Evolutionary conservation across 2,888 invertebrate genomes (phyloP).

Genomic region (Cheilosia urbana): DNA sequence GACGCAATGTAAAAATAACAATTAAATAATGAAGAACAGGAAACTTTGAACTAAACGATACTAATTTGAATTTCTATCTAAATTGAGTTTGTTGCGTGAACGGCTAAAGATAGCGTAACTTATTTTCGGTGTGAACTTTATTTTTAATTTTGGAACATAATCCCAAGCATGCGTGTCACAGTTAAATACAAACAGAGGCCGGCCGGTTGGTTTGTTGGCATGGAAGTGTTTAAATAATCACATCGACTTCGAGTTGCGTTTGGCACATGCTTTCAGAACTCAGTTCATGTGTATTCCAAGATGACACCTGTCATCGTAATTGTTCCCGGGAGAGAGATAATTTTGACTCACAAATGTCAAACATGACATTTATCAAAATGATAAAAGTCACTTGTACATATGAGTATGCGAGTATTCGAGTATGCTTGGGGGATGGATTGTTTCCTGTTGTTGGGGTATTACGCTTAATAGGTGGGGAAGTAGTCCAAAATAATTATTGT

Average conservation of each 20-base stretch:
- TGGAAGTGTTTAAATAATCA: slow-evolving; percentile 52
- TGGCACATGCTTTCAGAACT: slow-evolving; percentile 72
- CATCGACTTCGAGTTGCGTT: slow-evolving; percentile 55
- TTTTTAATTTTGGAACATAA: slow-evolving; percentile 48
- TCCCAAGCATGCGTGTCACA: slow-evolving; percentile 37
- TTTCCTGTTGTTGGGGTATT: slow-evolving; percentile 43
- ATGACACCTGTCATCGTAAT: slow-evolving; percentile 75
- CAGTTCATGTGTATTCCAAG: slow-evolving; percentile 61
- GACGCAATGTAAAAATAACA: slow-evolving; percentile 42
- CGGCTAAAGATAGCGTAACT: slow-evolving; percentile 47
- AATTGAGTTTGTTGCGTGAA: slow-evolving; percentile 45
- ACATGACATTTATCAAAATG: slow-evolving; percentile 68
- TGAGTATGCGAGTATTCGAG: not conserved
- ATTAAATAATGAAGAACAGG: slow-evolving; percentile 60
- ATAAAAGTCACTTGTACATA: slow-evolving; percentile 53
- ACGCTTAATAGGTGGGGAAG: slow-evolving; percentile 36
- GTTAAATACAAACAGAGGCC: slow-evolving; percentile 2
- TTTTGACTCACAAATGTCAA: slow-evolving; percentile 70
- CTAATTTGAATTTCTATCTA: slow-evolving; percentile 66
- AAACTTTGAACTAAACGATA: slow-evolving; percentile 63
- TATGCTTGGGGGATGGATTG: slow-evolving; percentile 34
- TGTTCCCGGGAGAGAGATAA: slow-evolving; percentile 55
- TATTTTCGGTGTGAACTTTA: slow-evolving; percentile 60
- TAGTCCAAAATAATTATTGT: slow-evolving; percentile 46
- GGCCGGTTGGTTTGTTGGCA: slow-evolving; percentile 6